phyloP scores from a whole-genome alignment of 1,140 invertebrate genomes.

The Pseudomyrmex sp. region DNA sequence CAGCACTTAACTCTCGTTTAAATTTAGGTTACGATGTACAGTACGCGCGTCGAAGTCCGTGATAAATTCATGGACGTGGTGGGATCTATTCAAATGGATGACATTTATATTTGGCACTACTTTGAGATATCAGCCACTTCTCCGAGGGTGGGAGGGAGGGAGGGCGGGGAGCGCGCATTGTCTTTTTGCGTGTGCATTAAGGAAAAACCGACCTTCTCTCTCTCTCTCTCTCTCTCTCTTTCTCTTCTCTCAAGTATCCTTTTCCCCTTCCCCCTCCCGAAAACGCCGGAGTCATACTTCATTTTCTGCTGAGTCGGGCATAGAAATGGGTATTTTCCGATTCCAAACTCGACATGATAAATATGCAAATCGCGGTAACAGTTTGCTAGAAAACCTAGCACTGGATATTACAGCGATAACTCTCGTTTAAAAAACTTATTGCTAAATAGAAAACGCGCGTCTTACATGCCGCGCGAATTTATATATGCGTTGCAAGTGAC shows the following conservation, averaged over 20 bases:
- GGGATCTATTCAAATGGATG: slow-evolving; percentile 56
- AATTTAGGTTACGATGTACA: slow-evolving; percentile 44
- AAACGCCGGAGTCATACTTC: slow-evolving; percentile 56
- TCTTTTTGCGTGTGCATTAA: slow-evolving; percentile 57
- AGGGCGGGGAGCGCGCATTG: slow-evolving; percentile 2
- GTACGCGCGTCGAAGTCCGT: slow-evolving; percentile 37
- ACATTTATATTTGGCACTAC: slow-evolving; percentile 56
- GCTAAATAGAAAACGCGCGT: slow-evolving; percentile 46
- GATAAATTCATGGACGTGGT: slow-evolving; percentile 39
- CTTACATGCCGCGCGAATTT: slow-evolving; percentile 33
- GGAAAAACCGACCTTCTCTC: slow-evolving; percentile 53
- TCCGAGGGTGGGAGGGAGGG: not conserved
- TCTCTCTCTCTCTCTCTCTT: slow-evolving; percentile 1
- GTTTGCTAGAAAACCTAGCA: slow-evolving; percentile 49
- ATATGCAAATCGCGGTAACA: slow-evolving; percentile 56
- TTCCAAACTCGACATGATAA: slow-evolving; percentile 57
- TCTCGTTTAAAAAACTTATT: slow-evolving; percentile 52
- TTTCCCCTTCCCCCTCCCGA: not conserved
- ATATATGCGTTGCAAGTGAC: slow-evolving; percentile 45
- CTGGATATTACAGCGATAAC: slow-evolving; percentile 52
- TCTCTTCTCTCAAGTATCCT: slow-evolving; percentile 45
- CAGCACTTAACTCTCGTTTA: slow-evolving; percentile 9
- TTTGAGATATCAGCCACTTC: slow-evolving; percentile 56
- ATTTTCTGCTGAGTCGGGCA: slow-evolving; percentile 60
- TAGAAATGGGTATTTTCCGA: slow-evolving; percentile 56